These are phyloP conservation scores for Molossus alvarezi DNA, from an alignment of 2,797 vertebrate species.

Conservation along the genomic window DNA sequence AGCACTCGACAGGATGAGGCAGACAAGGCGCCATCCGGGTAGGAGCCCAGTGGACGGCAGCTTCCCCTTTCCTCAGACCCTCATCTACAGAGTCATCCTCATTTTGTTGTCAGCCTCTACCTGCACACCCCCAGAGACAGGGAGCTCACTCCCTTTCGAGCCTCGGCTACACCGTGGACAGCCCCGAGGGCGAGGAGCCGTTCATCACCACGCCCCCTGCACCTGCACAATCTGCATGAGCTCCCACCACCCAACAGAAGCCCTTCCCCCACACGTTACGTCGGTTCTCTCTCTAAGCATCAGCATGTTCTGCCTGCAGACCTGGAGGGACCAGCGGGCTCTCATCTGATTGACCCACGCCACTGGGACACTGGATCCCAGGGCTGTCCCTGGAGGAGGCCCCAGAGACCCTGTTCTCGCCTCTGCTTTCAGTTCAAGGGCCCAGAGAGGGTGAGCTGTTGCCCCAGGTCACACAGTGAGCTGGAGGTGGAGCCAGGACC, in stretches of 20 bases:
- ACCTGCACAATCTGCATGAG: fast-evolving
- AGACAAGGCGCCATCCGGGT: fast-evolving
- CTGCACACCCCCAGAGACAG: background rate
- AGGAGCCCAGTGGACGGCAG: background rate
- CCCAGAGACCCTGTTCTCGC: background rate
- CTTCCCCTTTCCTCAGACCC: background rate
- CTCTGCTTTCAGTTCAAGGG: background rate
- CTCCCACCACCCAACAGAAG: background rate
- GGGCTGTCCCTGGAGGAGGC: background rate
- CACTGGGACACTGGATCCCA: background rate
- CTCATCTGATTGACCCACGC: fast-evolving
- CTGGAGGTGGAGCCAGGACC: background rate
- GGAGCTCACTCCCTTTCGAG: background rate
- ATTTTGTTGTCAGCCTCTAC: background rate
- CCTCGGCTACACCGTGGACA: too few species aligned
- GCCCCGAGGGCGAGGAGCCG: background rate
- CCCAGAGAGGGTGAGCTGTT: background rate
- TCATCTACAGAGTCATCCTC: background rate
- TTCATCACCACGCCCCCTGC: fast-evolving
- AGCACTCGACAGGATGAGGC: too few species aligned
- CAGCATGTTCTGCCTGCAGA: background rate
- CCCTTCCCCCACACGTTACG: fast-evolving
- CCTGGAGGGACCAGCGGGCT: too few species aligned
- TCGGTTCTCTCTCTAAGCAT: fast-evolving
- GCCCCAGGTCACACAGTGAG: background rate